Evolutionary conservation across 2,797 vertebrate genomes (phyloP).

Genomic region (Pelodytes ibericus): DNA sequence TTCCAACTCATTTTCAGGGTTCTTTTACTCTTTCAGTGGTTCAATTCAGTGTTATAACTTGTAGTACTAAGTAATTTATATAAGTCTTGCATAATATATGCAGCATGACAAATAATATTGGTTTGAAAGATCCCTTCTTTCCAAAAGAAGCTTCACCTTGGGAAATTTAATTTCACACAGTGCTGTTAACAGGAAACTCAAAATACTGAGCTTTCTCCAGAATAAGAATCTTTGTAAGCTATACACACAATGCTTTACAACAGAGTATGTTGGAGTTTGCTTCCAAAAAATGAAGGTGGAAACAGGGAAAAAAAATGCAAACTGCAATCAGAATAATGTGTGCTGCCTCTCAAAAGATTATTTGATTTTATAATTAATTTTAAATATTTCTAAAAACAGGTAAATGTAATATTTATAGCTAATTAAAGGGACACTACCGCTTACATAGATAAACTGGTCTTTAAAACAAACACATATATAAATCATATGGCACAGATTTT

Average conservation of each 20-base stretch:
- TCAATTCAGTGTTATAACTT: constrained; percentile 7
- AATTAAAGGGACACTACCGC: too few relatives aligned
- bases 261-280: too few relatives aligned
- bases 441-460: too few relatives aligned
- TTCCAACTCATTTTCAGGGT: not conserved
- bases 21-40: not conserved
- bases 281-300: too few relatives aligned
- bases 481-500: too few relatives aligned
- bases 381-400: too few relatives aligned
- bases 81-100: not conserved
- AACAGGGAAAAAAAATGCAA: too few relatives aligned
- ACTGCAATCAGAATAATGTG: too few relatives aligned
- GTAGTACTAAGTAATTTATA: constrained; percentile 12
- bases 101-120: constrained; percentile 22
- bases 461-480: too few relatives aligned
- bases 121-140: constrained; percentile 3
- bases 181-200: constrained; percentile 22
- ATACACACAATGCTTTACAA: not conserved
- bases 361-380: too few relatives aligned
- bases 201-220: constrained; percentile 3
- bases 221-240: not conserved
- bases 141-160: constrained; percentile 1
- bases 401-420: too few relatives aligned
- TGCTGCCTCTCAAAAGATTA: too few relatives aligned
- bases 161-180: constrained; percentile 19